Evolutionary conservation across 2,113 vertebrate species (phyloP).

Genomic region (Bettongia penicillata): DNA sequence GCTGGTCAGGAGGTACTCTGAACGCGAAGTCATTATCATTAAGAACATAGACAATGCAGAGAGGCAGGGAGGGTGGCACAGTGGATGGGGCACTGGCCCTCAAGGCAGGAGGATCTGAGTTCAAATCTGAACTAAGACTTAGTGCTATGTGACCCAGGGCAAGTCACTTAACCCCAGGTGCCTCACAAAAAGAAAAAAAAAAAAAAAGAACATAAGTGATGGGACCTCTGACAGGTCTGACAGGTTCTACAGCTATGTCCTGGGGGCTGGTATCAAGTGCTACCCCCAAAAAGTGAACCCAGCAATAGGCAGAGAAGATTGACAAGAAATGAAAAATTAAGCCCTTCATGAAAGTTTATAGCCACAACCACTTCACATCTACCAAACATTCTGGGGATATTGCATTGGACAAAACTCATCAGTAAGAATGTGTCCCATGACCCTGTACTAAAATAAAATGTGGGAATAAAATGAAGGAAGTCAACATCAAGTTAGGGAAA

Average conservation of each 20-base stretch:
- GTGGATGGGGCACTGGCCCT: too few species aligned
- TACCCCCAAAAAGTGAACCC: conserved; percentile 97
- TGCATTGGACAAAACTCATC: conserved; percentile 98
- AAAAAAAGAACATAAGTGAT: conserved; percentile 93
- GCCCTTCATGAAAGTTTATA: conserved; percentile 98
- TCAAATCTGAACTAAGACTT: too few species aligned
- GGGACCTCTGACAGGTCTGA: conserved; percentile 95
- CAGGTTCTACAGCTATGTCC: conserved; percentile 93
- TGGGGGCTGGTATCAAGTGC: conserved; percentile 94
- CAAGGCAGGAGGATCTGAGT: too few species aligned
- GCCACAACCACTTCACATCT: conserved; percentile 99
- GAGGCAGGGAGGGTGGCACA: too few species aligned
- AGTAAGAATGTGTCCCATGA: conserved; percentile 99
- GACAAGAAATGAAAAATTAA: conserved; percentile 99
- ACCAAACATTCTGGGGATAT: conserved; percentile 99
- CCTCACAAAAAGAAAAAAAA: too few species aligned
- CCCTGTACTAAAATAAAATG: conserved; percentile 96
- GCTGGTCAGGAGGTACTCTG: conserved; percentile 92
- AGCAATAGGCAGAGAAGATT: conserved; percentile 97
- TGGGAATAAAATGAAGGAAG: conserved; percentile 85
- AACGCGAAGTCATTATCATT: conserved; percentile 93
- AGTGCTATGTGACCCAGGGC: too few species aligned
- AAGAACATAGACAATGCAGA: conserved; percentile 93
- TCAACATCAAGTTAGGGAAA: conserved; percentile 96
- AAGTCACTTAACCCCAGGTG: too few species aligned